Base-by-base conservation (phyloP, 2,113 vertebrate genomes). In the Zeus faber region DNA sequence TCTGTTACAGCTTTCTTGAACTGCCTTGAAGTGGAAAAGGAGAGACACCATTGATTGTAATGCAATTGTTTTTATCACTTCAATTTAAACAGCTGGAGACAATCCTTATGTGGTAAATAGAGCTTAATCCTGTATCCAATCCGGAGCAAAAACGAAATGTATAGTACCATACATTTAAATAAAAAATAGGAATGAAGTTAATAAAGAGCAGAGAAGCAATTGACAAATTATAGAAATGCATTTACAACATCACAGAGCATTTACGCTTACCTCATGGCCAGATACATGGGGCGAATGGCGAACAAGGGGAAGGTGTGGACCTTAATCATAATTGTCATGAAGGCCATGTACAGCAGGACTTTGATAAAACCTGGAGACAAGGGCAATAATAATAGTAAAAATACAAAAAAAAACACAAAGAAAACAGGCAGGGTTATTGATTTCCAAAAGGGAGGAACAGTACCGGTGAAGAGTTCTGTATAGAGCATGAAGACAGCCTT, bases 321-420 rank as follows among this genome's bases (percentile, higher is more conserved):
- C 70, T 99, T 99, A 74, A 98, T 98, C 96, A 98, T 99, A 77
- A 99, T 98, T 57, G 95, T 96, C 96, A 99, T 98, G 84, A 99
- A 99, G 7, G 96, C 93, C 83, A 98, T 92, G 76, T 99, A 99
- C 33, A 99, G 86, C 10, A 99, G 87, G 9, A 99, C 96, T 63
- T 99, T 99, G 83, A 99, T 92, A 74, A 99, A 95, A 5, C 96
- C 96, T 99, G 78, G 0, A 14, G n/a, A 2, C 26, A 18, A 10
- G 14, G 40, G 18, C 43, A 54, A n/a, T n/a, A n/a, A n/a, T n/a
- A n/a, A n/a, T n/a, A n/a, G n/a, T n/a, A n/a, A n/a, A n/a, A n/a
- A n/a, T n/a, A 37, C 58, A 8, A 47, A 9, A 26, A 16, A 2
- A 10, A 0, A 23, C 18, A 10, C 5, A 11, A 10, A 13, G 9